Evolutionary conservation across 2,797 vertebrate species (phyloP).

Genomic region (Euphonia xanthogaster): DNA sequence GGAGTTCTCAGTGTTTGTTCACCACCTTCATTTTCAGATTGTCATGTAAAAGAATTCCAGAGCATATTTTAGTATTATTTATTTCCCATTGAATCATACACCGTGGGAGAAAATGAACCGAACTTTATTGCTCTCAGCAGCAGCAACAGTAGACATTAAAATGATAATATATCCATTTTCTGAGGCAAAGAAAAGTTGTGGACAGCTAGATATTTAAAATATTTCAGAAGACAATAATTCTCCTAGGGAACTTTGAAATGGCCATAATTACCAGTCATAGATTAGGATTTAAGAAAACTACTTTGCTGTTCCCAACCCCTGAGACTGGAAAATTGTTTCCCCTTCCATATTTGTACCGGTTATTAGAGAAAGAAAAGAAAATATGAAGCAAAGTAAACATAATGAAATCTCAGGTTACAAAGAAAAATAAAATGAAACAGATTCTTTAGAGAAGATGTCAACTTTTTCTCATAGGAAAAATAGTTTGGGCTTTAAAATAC

Average conservation of each 20-base stretch:
- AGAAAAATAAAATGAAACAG: not conserved
- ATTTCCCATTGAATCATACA: conserved; percentile 13
- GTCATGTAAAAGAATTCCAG: not conserved
- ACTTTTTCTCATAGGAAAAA: conserved; percentile 47
- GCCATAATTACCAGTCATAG: conserved; percentile 1
- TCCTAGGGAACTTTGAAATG: conserved; percentile 39
- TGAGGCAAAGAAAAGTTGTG: conserved; percentile 42
- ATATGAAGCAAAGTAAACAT: conserved; percentile 22
- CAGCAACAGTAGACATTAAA: conserved; percentile 22
- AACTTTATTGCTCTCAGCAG: conserved; percentile 46
- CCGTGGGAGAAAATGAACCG: not conserved
- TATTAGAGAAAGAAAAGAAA: conserved; percentile 33
- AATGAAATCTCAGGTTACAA: conserved; percentile 29
- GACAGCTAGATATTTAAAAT: conserved; percentile 62
- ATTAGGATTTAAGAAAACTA: conserved; percentile 30
- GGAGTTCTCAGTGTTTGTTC: not conserved
- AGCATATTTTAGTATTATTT: not conserved
- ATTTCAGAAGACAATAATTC: conserved; percentile 60
- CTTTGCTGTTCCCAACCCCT: not conserved
- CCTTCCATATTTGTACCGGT: not conserved
- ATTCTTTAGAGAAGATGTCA: conserved; percentile 30
- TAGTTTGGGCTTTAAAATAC: not conserved
- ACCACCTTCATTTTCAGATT: not conserved
- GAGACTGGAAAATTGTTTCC: conserved; percentile 29
- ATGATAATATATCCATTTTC: conserved; percentile 56